Conservation (phyloP, 23 tunicate genomes). For the Diplosoma virens region DNA sequence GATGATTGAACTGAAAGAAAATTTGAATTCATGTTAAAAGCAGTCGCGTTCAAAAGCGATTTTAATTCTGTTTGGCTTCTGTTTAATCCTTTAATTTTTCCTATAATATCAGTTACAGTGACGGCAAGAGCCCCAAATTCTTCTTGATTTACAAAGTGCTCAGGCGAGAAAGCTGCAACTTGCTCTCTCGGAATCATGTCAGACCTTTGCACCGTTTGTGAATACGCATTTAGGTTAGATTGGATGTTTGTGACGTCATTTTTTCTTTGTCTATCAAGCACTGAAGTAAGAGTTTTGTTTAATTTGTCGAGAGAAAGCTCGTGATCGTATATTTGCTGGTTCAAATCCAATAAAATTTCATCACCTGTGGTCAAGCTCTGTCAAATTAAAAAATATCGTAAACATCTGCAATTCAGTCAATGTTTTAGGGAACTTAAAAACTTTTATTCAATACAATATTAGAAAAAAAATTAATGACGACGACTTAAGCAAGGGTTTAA, state of each 20-base stretch:
- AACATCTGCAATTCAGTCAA: too few relatives aligned
- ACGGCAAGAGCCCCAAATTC: constrained; percentile 41
- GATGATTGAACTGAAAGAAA: too few relatives aligned
- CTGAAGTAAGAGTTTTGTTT: constrained; percentile 15
- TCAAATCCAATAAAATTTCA: constrained; percentile 40
- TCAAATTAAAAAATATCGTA: not conserved
- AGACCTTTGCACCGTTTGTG: not conserved
- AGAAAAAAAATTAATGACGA: too few relatives aligned
- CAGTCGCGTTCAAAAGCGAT: too few relatives aligned
- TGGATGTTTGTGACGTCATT: not conserved
- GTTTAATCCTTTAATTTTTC: not conserved
- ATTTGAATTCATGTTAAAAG: too few relatives aligned
- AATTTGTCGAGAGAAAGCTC: constrained; percentile 5
- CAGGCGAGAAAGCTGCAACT: not conserved
- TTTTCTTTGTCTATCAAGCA: not conserved
- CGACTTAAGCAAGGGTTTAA: too few relatives aligned
- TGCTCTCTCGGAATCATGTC: not conserved
- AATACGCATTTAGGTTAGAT: not conserved
- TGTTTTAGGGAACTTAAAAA: too few relatives aligned
- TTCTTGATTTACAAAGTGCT: constrained; percentile 9
- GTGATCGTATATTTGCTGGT: constrained; percentile 31
- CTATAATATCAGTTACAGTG: constrained; percentile 13
- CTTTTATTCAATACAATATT: too few relatives aligned
- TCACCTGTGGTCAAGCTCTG: constrained; percentile 4
- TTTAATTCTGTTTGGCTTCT: not conserved